Evolutionary conservation across 2,797 vertebrate species (phyloP).

Genomic region (Heterohyrax brucei): DNA sequence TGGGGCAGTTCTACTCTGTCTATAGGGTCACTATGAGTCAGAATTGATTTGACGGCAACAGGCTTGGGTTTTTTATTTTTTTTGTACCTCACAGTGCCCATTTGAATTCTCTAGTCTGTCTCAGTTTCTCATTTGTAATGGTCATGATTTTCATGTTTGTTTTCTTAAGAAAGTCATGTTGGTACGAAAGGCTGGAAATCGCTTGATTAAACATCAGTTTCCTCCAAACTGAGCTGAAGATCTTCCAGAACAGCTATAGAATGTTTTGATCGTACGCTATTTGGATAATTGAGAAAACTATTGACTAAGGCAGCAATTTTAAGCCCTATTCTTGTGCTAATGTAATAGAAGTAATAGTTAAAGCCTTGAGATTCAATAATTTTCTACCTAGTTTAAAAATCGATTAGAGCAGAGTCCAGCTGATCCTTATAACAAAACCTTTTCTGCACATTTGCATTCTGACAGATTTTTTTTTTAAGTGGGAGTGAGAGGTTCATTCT

Average conservation of each 20-base stretch:
- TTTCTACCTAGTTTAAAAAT: background rate
- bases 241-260: background rate
- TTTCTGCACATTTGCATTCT: background rate
- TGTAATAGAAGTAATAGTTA: background rate
- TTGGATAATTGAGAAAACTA: background rate
- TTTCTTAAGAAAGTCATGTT: background rate
- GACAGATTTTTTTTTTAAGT: background rate
- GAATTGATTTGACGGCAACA: background rate
- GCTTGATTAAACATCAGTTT: background rate
- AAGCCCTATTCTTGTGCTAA: background rate
- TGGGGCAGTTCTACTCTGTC: background rate
- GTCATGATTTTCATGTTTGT: background rate
- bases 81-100: background rate
- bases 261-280: background rate
- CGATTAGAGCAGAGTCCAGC: background rate
- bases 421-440: background rate
- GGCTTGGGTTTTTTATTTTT: background rate
- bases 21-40: background rate
- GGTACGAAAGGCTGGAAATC: background rate
- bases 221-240: background rate
- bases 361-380: background rate
- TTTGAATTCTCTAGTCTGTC: background rate
- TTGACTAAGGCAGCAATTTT: background rate
- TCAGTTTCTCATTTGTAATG: slow-evolving; percentile 5
- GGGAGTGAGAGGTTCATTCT: slow-evolving; percentile 1